Evolutionary conservation across 1,140 invertebrate species (phyloP).

Genomic region (Helicoverpa armigera): DNA sequence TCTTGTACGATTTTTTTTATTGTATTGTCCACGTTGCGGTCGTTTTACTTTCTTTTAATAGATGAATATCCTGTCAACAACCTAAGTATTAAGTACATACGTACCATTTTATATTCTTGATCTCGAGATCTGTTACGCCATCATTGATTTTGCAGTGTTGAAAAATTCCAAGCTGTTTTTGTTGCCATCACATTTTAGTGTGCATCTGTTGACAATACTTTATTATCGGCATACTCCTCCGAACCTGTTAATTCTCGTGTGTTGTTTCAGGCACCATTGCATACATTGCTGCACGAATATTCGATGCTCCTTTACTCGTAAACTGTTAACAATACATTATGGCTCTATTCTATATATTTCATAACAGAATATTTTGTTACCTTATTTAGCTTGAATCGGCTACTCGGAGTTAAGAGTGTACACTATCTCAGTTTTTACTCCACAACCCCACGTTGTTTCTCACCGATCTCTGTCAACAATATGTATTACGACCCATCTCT

Average conservation of each 20-base stretch:
- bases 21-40: too few relatives aligned
- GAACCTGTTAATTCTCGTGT: not conserved
- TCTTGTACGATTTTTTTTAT: too few relatives aligned
- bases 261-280: too few relatives aligned
- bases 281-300: not conserved
- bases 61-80: too few relatives aligned
- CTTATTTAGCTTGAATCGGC: not conserved
- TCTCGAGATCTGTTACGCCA: too few relatives aligned
- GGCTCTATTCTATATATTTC: not conserved
- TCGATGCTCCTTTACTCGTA: not conserved
- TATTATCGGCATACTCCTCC: not conserved
- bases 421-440: not conserved
- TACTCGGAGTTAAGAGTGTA: not conserved
- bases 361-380: not conserved
- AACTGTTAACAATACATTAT: conserved; percentile 2
- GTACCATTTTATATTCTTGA: too few relatives aligned
- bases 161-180: not conserved
- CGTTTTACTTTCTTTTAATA: too few relatives aligned
- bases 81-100: too few relatives aligned
- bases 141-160: not conserved
- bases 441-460: not conserved
- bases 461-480: conserved; percentile 26
- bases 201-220: conserved; percentile 25
- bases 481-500: conserved; percentile 7
- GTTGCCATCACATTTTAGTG: not conserved